Percentiles rank a stretch among this genome's conserved stretches.
phyloP scores from a whole-genome alignment of 92 coral and sea anemone species.

The Blastomussa wellsi region DNA sequence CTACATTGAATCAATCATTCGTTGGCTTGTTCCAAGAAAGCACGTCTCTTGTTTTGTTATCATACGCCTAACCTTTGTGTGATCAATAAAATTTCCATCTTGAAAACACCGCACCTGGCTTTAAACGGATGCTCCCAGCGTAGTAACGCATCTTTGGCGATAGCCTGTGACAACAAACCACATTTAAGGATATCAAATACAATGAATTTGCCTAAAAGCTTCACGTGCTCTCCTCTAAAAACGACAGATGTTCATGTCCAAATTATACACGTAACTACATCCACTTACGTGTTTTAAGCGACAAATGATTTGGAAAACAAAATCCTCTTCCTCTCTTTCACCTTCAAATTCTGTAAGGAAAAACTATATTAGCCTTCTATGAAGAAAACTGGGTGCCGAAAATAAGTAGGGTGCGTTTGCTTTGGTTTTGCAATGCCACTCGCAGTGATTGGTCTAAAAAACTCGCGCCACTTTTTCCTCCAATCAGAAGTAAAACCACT shows the following conservation, averaged over 20 bases:
- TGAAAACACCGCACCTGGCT: too few species aligned
- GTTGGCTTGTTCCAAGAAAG: too few species aligned
- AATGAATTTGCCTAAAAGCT: neutral
- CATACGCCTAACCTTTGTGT: too few species aligned
- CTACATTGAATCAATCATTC: too few species aligned
- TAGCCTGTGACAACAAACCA: conserved; percentile 10
- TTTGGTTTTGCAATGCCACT: too few species aligned
- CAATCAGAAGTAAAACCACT: too few species aligned
- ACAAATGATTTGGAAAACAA: conserved; percentile 77
- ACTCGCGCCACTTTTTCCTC: too few species aligned
- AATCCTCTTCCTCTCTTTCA: conserved; percentile 60
- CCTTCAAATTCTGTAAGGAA: conserved; percentile 71
- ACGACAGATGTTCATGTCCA: neutral
- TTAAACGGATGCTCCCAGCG: conserved; percentile 83
- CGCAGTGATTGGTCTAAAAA: too few species aligned
- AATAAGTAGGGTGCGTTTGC: too few species aligned
- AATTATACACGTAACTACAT: neutral
- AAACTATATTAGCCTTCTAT: neutral
- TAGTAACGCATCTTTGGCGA: conserved; percentile 69
- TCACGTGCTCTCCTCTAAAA: neutral
- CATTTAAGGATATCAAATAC: neutral
- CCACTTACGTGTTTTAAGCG: conserved; percentile 80
- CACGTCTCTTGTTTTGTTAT: too few species aligned
- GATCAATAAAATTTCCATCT: too few species aligned
- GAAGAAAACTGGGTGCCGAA: too few species aligned